Evolutionary conservation across 2,888 invertebrate species (phyloP).

Genomic region (Clusia tigrina): DNA sequence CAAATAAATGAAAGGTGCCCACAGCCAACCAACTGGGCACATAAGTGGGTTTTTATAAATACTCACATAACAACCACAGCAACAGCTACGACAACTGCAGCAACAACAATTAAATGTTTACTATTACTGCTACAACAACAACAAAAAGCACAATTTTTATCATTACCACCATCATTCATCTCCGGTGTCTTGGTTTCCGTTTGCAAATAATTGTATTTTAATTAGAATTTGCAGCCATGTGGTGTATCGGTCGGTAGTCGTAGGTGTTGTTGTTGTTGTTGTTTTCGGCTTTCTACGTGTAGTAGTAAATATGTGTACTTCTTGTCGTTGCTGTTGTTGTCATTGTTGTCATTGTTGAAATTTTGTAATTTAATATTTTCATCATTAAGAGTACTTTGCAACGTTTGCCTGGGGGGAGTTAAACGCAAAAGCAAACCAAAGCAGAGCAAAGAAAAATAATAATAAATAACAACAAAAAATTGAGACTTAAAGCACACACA

Average conservation of each 20-base stretch:
- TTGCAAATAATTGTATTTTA: neutral
- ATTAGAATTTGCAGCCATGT: neutral
- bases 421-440: too few species aligned
- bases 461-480: too few species aligned
- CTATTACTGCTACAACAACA: neutral
- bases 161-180: constrained; percentile 6
- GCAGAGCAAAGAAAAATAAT: too few species aligned
- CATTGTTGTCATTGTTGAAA: neutral
- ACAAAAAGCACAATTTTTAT: neutral
- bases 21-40: too few species aligned
- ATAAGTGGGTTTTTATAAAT: too few species aligned
- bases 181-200: neutral
- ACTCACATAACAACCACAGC: too few species aligned
- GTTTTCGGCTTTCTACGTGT: too few species aligned
- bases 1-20: too few species aligned
- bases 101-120: neutral
- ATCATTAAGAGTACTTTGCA: neutral
- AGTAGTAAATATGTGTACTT: neutral
- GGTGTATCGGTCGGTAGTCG: neutral
- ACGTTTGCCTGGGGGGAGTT: neutral
- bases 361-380: constrained; percentile 12
- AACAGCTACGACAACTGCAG: too few species aligned
- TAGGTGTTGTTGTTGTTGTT: neutral
- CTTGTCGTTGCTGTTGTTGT: neutral
- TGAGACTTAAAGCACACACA: too few species aligned